Evolutionary conservation across 1,140 invertebrate genomes (phyloP).

Genomic region (Epicauta chinensis): DNA sequence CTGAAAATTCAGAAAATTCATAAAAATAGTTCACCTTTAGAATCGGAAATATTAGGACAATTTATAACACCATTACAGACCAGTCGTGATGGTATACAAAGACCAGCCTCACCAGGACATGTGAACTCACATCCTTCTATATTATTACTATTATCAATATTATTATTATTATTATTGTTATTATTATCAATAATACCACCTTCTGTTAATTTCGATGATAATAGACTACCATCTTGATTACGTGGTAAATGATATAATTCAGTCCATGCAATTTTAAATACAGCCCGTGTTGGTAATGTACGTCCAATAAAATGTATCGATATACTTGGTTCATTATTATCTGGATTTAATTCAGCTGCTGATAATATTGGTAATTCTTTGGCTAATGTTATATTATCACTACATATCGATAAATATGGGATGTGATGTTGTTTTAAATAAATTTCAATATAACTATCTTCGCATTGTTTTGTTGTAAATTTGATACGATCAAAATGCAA

Average conservation of each 20-base stretch:
- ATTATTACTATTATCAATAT: constrained; percentile 19
- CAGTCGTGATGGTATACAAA: constrained; percentile 73
- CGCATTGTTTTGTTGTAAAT: constrained; percentile 71
- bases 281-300: constrained; percentile 68
- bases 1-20: constrained; percentile 38
- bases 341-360: constrained; percentile 61
- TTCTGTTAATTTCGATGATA: constrained; percentile 63
- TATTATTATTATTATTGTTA: constrained; percentile 38
- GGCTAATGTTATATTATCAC: constrained; percentile 71
- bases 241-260: constrained; percentile 79
- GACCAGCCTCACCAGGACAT: constrained; percentile 72
- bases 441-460: constrained; percentile 78
- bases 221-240: constrained; percentile 71
- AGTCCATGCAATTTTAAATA: constrained; percentile 84
- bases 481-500: constrained; percentile 80
- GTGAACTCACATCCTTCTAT: constrained; percentile 66
- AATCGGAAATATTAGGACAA: constrained; percentile 60
- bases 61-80: constrained; percentile 83
- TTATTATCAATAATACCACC: constrained; percentile 44
- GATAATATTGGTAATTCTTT: constrained; percentile 71
- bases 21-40: constrained; percentile 28
- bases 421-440: constrained; percentile 62
- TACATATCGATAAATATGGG: constrained; percentile 71
- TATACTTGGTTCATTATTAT: constrained; percentile 51
- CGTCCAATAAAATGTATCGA: constrained; percentile 42